A percentile compares a stretch with the other conserved stretches of the same genome.
Conservation (phyloP, 2,888 invertebrate genomes). For the Acleris literana region DNA sequence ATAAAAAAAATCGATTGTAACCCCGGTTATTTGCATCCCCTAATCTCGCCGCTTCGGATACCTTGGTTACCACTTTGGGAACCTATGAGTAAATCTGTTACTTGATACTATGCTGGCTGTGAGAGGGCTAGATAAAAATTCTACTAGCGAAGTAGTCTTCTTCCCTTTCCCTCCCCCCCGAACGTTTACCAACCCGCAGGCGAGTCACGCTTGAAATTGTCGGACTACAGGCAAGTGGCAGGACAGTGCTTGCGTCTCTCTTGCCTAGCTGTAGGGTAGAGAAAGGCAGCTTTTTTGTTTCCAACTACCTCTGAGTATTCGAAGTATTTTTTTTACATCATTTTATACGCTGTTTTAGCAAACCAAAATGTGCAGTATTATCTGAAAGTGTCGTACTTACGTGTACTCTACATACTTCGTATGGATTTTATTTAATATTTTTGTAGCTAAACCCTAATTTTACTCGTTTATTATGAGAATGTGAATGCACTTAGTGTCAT, state of each 20-base stretch:
- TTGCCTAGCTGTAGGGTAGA: constrained; percentile 14
- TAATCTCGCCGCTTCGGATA: no score
- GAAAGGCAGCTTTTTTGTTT: constrained; percentile 31
- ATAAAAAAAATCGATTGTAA: no score
- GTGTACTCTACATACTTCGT: constrained; percentile 12
- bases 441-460: not conserved
- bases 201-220: no score
- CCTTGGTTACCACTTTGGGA: no score
- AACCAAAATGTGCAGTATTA: constrained; percentile 35
- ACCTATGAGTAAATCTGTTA: no score
- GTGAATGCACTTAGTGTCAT: not conserved
- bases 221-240: not conserved
- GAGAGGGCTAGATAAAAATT: no score
- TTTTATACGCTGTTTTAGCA: constrained; percentile 20
- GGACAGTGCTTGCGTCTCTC: constrained; percentile 7
- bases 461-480: no score
- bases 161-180: no score
- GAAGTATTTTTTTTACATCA: constrained; percentile 32
- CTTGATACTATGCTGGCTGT: no score
- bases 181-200: no score
- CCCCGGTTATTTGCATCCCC: no score
- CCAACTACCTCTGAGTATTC: constrained; percentile 35
- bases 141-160: no score
- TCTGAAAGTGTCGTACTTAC: constrained; percentile 22
- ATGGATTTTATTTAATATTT: not conserved